Conservation (phyloP, 2,888 invertebrate species). For the Epistrophella euchroma region DNA sequence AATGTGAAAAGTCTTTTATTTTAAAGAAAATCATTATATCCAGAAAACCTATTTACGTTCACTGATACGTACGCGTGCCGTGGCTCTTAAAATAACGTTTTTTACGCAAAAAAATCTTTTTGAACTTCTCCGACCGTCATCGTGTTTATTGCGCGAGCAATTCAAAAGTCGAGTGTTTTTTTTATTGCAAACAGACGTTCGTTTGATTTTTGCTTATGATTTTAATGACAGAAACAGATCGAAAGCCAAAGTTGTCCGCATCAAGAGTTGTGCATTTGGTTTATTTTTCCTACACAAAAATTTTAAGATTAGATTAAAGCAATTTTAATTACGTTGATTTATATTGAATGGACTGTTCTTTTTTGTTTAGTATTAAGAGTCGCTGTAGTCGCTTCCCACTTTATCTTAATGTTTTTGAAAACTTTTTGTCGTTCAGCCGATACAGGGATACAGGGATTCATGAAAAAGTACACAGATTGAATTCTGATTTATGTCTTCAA, state of each 20-base stretch:
- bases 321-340: slow-evolving; percentile 7
- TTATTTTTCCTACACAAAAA: neutral
- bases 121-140: slow-evolving; percentile 58
- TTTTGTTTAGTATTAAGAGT: neutral
- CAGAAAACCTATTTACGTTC: slow-evolving; percentile 72
- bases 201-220: slow-evolving; percentile 64
- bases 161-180: slow-evolving; percentile 71
- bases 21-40: slow-evolving; percentile 66
- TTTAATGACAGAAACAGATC: slow-evolving; percentile 67
- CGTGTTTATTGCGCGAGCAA: slow-evolving; percentile 52
- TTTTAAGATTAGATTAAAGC: neutral
- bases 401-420: neutral
- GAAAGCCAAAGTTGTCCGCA: neutral
- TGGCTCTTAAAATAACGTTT: slow-evolving; percentile 46
- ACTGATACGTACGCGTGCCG: slow-evolving; percentile 64
- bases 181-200: slow-evolving; percentile 72
- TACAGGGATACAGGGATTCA: neutral
- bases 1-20: slow-evolving; percentile 41
- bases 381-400: neutral
- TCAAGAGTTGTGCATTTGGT: slow-evolving; percentile 19
- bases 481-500: no score
- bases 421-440: neutral
- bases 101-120: slow-evolving; percentile 57
- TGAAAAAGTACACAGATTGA: neutral
- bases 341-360: slow-evolving; percentile 1